Conservation (phyloP, 2,113 vertebrate genomes). For the Paramisgurnus dabryanus region DNA sequence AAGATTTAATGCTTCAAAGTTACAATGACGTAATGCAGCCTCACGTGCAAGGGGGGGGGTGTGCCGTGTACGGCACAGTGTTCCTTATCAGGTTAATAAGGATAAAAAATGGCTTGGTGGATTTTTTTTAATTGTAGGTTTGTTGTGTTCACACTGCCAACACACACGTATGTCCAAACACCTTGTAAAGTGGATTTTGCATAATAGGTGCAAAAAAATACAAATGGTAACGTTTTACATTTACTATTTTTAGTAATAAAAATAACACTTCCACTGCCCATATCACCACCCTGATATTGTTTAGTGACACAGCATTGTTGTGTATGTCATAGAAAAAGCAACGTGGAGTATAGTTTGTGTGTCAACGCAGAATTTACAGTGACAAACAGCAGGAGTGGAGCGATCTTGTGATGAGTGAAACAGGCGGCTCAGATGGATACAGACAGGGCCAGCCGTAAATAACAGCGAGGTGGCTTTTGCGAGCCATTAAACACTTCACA, state of each 20-base stretch:
- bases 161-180: too few relatives aligned
- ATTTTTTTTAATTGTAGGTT: too few relatives aligned
- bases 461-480: conserved; percentile 37
- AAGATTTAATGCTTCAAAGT: too few relatives aligned
- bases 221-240: neutral
- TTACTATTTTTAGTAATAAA: neutral
- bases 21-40: too few relatives aligned
- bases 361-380: conserved; percentile 24
- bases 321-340: neutral
- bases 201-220: too few relatives aligned
- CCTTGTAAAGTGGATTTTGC: too few relatives aligned
- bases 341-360: neutral
- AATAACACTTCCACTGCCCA: neutral
- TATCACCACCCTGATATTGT: conserved; percentile 24
- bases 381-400: neutral
- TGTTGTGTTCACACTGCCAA: too few relatives aligned
- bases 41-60: too few relatives aligned
- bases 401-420: conserved; percentile 30
- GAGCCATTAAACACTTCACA: conserved; percentile 32
- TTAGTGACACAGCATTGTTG: conserved; percentile 3
- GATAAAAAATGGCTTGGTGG: too few relatives aligned
- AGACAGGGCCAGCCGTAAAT: conserved; percentile 36
- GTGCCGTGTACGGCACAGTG: too few relatives aligned
- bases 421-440: conserved; percentile 22
- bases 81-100: too few relatives aligned